phyloP scores from a whole-genome alignment of 2,113 vertebrate genomes.

The Rallus limicola region DNA sequence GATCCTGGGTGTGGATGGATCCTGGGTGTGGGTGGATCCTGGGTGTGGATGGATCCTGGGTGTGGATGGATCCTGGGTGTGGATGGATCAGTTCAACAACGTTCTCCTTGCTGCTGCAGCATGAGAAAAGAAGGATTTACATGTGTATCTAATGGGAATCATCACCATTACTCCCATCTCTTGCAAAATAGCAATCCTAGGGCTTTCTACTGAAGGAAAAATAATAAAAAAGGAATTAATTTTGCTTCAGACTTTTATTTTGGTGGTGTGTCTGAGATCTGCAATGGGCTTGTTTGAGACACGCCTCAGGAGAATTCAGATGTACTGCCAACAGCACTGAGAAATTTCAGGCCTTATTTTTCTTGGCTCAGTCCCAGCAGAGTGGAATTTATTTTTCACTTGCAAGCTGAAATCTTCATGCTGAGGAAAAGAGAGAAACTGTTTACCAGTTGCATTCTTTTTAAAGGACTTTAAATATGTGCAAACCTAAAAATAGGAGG shows the following conservation, averaged over 20 bases:
- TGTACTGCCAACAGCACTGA: slow-evolving; percentile 70
- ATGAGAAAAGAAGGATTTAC: slow-evolving; percentile 32
- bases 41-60: background rate
- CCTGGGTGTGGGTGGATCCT: background rate
- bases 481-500: slow-evolving; percentile 59
- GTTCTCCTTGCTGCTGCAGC: background rate
- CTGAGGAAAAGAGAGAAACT: slow-evolving; percentile 22
- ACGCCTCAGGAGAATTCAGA: slow-evolving; percentile 67
- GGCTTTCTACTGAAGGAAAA: background rate
- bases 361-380: slow-evolving; percentile 63
- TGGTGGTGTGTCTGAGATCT: slow-evolving; percentile 37
- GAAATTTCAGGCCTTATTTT: slow-evolving; percentile 75
- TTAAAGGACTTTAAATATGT: slow-evolving; percentile 50
- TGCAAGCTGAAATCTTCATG: slow-evolving; percentile 53
- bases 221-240: background rate
- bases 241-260: slow-evolving; percentile 70
- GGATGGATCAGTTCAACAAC: background rate
- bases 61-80: background rate
- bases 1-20: background rate
- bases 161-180: slow-evolving; percentile 31
- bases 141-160: slow-evolving; percentile 33
- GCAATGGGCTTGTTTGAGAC: slow-evolving; percentile 32
- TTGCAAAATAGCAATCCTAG: slow-evolving; percentile 42
- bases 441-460: slow-evolving; percentile 10
- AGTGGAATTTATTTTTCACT: slow-evolving; percentile 74